Evolutionary conservation across 1,140 invertebrate species (phyloP), one percentile per base, ranked within the genome.

Genomic region (Heliothis virescens): DNA sequence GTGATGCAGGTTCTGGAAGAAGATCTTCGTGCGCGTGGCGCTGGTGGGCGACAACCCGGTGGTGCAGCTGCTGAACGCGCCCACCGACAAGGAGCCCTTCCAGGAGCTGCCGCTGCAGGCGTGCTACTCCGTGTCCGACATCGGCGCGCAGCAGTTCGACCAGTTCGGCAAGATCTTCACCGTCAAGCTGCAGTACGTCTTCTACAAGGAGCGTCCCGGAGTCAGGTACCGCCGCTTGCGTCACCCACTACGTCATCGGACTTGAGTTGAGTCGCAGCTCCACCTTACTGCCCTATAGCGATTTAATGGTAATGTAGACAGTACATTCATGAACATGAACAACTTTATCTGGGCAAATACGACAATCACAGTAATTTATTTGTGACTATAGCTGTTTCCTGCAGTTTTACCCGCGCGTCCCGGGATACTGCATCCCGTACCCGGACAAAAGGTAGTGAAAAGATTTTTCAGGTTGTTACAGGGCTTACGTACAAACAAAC

Each of bases 131-230:
- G 97, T 98, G 5, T 98, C 98, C 0, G 98, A 98, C 78, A 97
- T 98, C 15, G 97, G 97, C n/a, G 97, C 99, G 29, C 99, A 99
- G 94, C 99, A 99, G 93, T 99, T 98, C 92, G 99, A 99, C 95
- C 98, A 99, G 89, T 99, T 98, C 92, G 99, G 99, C 4, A 99
- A 99, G 95, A 99, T 99, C 85, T 99, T 99, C 94, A 99, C 99
- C 0, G 96, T 99, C 15, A 99, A 99, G 94, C 95, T 99, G 57
- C 99, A 99, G 90, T 99, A 99, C 90, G 98, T 99, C 47, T 99
- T 99, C 93, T 99, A 99, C 94, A 99, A 99, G 92, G 99, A 99
- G 92, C 95, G 99, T 34, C 98, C 99, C 0, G 99, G 99, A 3
- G 98, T 99, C 13, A 95, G 94, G 92, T 95, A 65, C 9, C 7